Percentiles rank a stretch among this genome's conserved stretches.
These are phyloP conservation scores for Campylomormyrus numenius DNA, from an alignment of 2,113 vertebrate species.

Conservation along the genomic window DNA sequence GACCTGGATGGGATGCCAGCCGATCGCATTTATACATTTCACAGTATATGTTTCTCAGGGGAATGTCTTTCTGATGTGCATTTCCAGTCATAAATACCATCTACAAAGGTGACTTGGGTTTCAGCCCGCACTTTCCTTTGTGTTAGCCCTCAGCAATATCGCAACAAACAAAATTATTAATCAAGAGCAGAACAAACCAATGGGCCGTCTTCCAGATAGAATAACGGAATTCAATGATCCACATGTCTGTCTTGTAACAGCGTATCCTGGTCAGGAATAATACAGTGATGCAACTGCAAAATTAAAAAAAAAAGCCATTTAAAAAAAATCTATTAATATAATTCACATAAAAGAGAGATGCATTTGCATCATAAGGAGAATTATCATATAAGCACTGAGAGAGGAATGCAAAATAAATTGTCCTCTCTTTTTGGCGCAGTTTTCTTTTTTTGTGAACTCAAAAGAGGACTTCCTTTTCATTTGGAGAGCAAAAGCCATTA, in stretches of 20 bases:
- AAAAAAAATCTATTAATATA: constrained; percentile 11
- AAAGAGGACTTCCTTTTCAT: constrained; percentile 7
- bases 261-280: background rate
- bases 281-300: background rate
- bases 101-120: background rate
- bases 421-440: background rate
- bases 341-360: constrained; percentile 4
- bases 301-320: background rate
- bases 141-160: background rate
- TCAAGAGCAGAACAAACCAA: background rate
- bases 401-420: constrained; percentile 10
- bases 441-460: background rate
- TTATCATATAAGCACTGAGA: background rate
- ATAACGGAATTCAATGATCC: background rate
- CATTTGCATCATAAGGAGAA: constrained; percentile 2
- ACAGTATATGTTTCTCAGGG: background rate
- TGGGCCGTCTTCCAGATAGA: background rate
- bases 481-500: constrained; percentile 6
- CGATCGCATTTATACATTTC: background rate
- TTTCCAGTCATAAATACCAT: background rate
- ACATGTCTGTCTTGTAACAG: background rate
- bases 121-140: background rate
- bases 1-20: background rate
- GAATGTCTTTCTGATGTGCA: background rate
- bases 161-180: background rate